Base-by-base conservation (phyloP, 1,140 invertebrate species). In the Drosophila micromelanica region DNA sequence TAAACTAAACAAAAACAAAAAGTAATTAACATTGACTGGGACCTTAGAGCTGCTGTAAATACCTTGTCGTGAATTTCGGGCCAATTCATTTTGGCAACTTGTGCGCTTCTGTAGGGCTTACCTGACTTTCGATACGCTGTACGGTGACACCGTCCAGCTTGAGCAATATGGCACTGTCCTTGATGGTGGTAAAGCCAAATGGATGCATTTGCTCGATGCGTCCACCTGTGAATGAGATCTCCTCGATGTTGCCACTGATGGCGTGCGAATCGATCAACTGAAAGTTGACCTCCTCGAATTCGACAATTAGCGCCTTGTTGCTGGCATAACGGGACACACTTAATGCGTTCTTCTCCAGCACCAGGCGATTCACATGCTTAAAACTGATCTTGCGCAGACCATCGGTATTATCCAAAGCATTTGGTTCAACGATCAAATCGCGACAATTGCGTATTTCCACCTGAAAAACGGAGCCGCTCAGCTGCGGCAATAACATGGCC, bases 181-280 rank as follows among this genome's bases (percentile, higher is more conserved):
- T 92, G 61, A 80, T 80, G 80, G 95, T 96, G 55, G 95, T 95
- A 84, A 97, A 96, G 0, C 96, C 95, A 82, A 95, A 96, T 0
- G 96, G 94, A 61, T 93, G 93, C 45, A 97, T 92, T 20, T 93
- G 92, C 1, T 94, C 93, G 46, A 97, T 94, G 45, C 92, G 90
- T 6, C 94, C 94, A 55, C 94, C 92, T 20, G 94, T 93, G 42
- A 97, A 94, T 32, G 92, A 91, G 56, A 97, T 95, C 61, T 94
- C 93, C 69, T 95, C 94, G 43, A 96, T 94, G 54, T 94, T 94
- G 3, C 96, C 96, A 70, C 94, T 94, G 64, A 97, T 95, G 1
- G 95, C 93, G 78, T 95, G 94, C 38, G 94, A 94, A 3, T 95
- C 94, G 38, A 96, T 93, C 35, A 94, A 92, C 35, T 94, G 93